phyloP scores from a whole-genome alignment of 2,113 vertebrate species.

The Sylvia atricapilla region DNA sequence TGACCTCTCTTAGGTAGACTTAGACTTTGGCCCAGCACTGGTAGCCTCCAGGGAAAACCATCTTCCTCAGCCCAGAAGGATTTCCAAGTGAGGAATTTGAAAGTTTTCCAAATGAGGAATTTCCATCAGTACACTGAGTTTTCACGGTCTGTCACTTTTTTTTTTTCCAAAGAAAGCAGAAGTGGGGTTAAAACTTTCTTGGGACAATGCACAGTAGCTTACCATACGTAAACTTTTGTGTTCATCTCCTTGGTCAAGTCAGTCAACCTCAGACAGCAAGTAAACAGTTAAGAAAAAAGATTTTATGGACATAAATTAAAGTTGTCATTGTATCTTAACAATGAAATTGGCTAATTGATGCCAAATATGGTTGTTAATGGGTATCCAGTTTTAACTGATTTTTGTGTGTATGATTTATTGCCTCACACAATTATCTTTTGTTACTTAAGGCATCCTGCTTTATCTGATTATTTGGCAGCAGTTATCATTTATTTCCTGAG shows the following conservation, averaged over 20 bases:
- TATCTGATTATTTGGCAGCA: constrained; percentile 30
- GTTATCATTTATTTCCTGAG: not conserved
- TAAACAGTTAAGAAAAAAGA: not conserved
- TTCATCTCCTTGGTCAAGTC: constrained; percentile 36
- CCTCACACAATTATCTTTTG: constrained; percentile 1
- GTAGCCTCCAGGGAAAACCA: constrained; percentile 4
- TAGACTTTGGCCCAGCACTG: not conserved
- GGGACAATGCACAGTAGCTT: constrained; percentile 1
- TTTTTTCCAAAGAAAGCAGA: not conserved
- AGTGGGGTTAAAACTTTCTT: not conserved
- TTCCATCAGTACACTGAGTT: constrained; percentile 29
- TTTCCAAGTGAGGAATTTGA: not conserved
- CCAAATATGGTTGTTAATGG: constrained; percentile 18
- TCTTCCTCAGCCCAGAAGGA: constrained; percentile 2
- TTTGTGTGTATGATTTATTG: constrained; percentile 26
- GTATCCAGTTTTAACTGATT: constrained; percentile 36
- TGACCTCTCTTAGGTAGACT: not conserved
- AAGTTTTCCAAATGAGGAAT: constrained; percentile 42
- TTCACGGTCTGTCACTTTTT: not conserved
- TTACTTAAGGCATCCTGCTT: constrained; percentile 12
- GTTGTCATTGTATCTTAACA: not conserved
- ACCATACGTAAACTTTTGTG: constrained; percentile 11
- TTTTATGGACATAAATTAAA: constrained; percentile 9
- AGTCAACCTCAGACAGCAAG: constrained; percentile 24
- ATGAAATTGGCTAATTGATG: not conserved